A percentile compares a stretch with the other conserved stretches of the same genome.
Evolutionary conservation across 1,140 invertebrate species (phyloP).

Genomic region (Brachionus koreanus): DNA sequence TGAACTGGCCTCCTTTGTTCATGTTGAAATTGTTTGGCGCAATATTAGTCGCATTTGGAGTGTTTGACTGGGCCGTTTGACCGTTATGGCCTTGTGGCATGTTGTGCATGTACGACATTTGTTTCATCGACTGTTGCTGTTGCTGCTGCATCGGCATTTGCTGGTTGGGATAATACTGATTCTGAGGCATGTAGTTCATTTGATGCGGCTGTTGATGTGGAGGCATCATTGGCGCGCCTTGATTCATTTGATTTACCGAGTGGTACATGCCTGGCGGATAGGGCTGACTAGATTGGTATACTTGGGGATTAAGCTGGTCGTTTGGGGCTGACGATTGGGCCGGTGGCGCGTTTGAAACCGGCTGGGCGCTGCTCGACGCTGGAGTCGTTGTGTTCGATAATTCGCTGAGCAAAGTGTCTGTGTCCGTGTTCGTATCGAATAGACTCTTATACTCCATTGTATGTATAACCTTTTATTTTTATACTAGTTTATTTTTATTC

Average conservation of each 20-base stretch:
- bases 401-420: background rate
- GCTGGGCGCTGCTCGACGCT: background rate
- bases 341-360: background rate
- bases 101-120: background rate
- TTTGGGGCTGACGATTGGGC: background rate
- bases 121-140: background rate
- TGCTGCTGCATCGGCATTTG: background rate
- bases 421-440: conserved; percentile 27
- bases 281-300: background rate
- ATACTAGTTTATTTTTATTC: too few species aligned
- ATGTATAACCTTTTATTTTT: too few species aligned
- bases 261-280: background rate
- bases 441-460: conserved; percentile 18
- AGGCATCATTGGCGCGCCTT: background rate
- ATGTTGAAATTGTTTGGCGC: background rate
- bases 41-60: background rate
- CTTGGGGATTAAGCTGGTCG: background rate
- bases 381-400: background rate
- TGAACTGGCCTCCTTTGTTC: too few species aligned
- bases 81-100: background rate
- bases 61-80: background rate
- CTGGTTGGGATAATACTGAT: background rate
- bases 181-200: background rate
- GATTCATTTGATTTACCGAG: background rate
- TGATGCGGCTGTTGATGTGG: background rate